phyloP scores from a whole-genome alignment of 2,113 vertebrate species.

The Phoenicopterus ruber region DNA sequence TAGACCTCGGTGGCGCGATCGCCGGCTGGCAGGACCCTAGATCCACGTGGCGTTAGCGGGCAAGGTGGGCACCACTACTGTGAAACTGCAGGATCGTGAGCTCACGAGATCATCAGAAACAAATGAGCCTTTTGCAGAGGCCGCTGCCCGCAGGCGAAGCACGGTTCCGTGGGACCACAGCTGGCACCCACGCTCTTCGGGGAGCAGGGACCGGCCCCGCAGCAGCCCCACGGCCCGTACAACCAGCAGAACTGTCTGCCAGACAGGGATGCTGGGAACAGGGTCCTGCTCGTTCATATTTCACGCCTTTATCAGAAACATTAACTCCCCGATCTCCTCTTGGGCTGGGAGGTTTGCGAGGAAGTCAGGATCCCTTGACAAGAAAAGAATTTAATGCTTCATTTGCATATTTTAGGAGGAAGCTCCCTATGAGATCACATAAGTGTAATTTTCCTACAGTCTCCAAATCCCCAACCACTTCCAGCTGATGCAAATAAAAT shows the following conservation, averaged over 20 bases:
- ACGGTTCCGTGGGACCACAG: accelerated
- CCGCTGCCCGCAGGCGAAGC: not conserved
- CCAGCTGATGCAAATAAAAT: not conserved
- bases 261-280: not conserved
- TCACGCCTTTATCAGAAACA: not conserved
- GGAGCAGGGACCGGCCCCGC: not conserved
- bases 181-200: not conserved
- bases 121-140: not conserved
- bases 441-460: not conserved
- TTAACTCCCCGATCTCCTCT: not conserved
- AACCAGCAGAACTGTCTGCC: not conserved
- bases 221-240: not conserved
- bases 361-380: not conserved
- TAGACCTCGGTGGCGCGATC: not conserved
- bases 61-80: not conserved
- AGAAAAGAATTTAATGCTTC: not conserved
- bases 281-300: not conserved
- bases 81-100: not conserved
- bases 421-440: not conserved
- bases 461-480: not conserved
- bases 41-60: accelerated
- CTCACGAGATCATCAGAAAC: not conserved
- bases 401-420: not conserved
- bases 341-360: not conserved
- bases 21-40: not conserved